Conservation (phyloP, 2,797 vertebrate species). For the Brachyrhaphis roseni region DNA sequence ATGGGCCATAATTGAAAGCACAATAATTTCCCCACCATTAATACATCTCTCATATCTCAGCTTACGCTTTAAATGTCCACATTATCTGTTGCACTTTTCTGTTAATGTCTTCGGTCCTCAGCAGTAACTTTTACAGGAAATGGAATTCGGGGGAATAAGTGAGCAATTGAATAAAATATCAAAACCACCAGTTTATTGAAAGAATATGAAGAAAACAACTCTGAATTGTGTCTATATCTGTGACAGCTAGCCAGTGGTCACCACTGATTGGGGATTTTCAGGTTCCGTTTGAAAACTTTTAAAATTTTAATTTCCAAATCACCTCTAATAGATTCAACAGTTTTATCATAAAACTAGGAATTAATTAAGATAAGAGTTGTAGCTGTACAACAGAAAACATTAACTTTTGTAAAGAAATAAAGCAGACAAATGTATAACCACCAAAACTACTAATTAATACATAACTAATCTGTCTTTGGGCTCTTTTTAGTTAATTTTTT, state of each 20-base stretch:
- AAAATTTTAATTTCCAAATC: not conserved
- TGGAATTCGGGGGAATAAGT: constrained; percentile 10
- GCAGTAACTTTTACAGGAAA: constrained; percentile 86
- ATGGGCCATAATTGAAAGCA: constrained; percentile 96
- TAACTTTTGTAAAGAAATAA: not conserved
- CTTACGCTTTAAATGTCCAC: constrained; percentile 91
- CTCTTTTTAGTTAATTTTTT: not conserved
- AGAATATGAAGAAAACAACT: not conserved
- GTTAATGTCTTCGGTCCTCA: constrained; percentile 88
- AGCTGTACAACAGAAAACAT: not conserved
- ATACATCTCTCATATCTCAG: constrained; percentile 96
- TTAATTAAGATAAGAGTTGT: not conserved
- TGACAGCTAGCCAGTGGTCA: not conserved
- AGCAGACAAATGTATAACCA: not conserved
- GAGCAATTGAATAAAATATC: constrained; percentile 53
- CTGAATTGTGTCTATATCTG: no score
- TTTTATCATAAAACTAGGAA: not conserved
- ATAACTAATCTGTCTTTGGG: not conserved
- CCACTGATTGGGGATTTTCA: not conserved
- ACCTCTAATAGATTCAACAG: not conserved
- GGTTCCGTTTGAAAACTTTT: not conserved
- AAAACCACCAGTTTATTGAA: constrained; percentile 71
- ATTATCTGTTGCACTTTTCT: constrained; percentile 89
- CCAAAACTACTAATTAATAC: not conserved
- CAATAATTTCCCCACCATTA: constrained; percentile 94